A percentile compares a stretch with the other conserved stretches of the same genome.
These are phyloP conservation scores for Eurytoma adleriae DNA, from an alignment of 2,888 invertebrate species.

Conservation along the genomic window DNA sequence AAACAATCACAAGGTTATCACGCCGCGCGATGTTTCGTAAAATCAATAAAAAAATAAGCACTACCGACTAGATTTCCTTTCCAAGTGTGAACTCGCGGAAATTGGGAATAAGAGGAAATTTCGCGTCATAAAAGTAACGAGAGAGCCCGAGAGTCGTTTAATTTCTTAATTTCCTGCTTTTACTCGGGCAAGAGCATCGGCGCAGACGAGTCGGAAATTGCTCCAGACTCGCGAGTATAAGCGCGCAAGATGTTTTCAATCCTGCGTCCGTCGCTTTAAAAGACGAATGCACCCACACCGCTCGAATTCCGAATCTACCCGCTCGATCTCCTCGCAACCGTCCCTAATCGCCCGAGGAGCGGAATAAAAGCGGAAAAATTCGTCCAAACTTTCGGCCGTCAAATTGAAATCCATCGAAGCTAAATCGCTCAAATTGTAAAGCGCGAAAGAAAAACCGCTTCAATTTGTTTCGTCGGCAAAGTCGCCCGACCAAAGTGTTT, in stretches of 20 bases:
- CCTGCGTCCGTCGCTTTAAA: constrained; percentile 24
- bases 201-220: constrained; percentile 47
- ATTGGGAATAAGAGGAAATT: constrained; percentile 51
- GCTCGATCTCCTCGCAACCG: too few relatives aligned
- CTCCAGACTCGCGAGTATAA: constrained; percentile 10
- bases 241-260: constrained; percentile 30
- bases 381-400: too few relatives aligned
- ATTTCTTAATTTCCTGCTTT: constrained; percentile 59
- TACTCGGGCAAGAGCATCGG: constrained; percentile 2
- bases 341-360: too few relatives aligned
- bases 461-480: too few relatives aligned
- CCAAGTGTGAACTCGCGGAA: constrained; percentile 26
- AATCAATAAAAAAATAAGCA: not conserved
- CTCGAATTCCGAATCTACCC: too few relatives aligned
- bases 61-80: not conserved
- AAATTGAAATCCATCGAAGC: too few relatives aligned
- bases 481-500: too few relatives aligned
- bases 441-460: too few relatives aligned
- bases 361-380: not conserved
- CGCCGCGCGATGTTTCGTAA: not conserved
- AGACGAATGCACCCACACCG: not conserved
- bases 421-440: too few relatives aligned
- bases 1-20: too few relatives aligned
- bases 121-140: constrained; percentile 49
- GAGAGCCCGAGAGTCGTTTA: constrained; percentile 56